A percentile compares a stretch with the other conserved stretches of the same genome.
These are phyloP conservation scores for Guaruba guarouba DNA, from an alignment of 2,113 vertebrate species.

Conservation along the genomic window DNA sequence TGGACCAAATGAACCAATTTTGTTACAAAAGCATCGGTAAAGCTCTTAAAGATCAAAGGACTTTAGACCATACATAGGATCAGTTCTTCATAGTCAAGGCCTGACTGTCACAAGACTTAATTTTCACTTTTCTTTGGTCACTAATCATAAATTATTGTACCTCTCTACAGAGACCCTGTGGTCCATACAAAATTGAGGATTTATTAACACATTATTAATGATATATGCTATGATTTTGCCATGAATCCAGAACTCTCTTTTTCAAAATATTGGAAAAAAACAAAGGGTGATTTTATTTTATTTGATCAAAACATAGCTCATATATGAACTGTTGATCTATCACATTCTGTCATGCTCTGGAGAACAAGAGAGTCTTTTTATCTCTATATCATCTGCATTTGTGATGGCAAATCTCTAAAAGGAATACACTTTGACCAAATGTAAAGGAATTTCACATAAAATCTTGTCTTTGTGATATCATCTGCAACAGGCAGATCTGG, in stretches of 20 bases:
- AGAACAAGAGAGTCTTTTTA: background rate
- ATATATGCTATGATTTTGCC: background rate
- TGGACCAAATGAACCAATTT: background rate
- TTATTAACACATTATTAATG: background rate
- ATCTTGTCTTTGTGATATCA: constrained; percentile 14
- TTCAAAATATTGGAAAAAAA: background rate
- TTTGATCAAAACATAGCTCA: background rate
- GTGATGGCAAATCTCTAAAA: constrained; percentile 13
- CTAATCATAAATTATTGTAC: background rate
- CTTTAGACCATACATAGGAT: background rate
- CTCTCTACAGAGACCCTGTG: background rate
- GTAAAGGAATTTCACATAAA: constrained; percentile 25
- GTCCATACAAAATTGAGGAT: background rate
- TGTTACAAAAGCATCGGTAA: background rate
- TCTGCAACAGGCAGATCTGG: constrained; percentile 35
- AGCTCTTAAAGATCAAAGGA: background rate
- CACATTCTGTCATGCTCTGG: background rate
- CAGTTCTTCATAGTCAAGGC: background rate
- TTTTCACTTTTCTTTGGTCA: background rate
- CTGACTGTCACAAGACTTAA: background rate
- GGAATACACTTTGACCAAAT: constrained; percentile 15
- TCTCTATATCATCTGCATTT: constrained; percentile 24
- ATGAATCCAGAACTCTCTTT: background rate
- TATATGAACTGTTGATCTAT: background rate
- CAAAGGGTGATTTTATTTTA: background rate